Evolutionary conservation across 2,113 vertebrate species (phyloP), one percentile per base, ranked within the genome.

Genomic region (Sphaerodactylus townsendi): DNA sequence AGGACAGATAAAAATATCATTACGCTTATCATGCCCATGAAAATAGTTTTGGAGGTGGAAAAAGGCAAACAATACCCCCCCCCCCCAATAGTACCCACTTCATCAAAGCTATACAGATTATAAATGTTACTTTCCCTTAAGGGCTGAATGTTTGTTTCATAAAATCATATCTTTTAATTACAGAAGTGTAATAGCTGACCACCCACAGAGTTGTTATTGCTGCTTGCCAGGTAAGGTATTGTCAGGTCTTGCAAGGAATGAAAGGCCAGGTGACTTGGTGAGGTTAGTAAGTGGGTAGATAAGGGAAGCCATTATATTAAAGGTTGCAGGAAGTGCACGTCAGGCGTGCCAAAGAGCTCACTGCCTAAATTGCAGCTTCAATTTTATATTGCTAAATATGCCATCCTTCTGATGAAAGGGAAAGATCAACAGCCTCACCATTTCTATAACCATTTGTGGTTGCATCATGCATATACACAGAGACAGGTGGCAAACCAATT

Each of bases 41-140:
- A 82, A 86, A 86, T 71, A 13, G 21, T 44, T 87, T 73, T 68
- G 75, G 68, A 83, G 71, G 81, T 17, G 79, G 70, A 78, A 83
- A 62, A 35, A 73, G 44, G 41, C 10, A 48, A 78, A 73, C 79
- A 82, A 65, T 79, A 78, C 59, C 56, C 62, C 35, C n/a, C 76
- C 75, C 48, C 53, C 37, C 5, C 37, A 50, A 19, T 21, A 9
- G 35, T 48, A 41, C 23, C 44, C 14, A 28, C 19, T 53, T 25
- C 33, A n/a, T 23, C 56, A 78, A 82, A 86, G 76, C 80, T 65
- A 35, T 65, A 64, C 33, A 66, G 74, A 73, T 72, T 23, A 1
- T 1, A 25, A 68, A 66, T 1, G 21, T 4, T 53, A 69, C 64
- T 74, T 74, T 71, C 50, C 86, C 4, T 1, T 23, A 0, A 2